Conservation (phyloP, 2,888 invertebrate species). For the Caenorhabditis plicata region DNA sequence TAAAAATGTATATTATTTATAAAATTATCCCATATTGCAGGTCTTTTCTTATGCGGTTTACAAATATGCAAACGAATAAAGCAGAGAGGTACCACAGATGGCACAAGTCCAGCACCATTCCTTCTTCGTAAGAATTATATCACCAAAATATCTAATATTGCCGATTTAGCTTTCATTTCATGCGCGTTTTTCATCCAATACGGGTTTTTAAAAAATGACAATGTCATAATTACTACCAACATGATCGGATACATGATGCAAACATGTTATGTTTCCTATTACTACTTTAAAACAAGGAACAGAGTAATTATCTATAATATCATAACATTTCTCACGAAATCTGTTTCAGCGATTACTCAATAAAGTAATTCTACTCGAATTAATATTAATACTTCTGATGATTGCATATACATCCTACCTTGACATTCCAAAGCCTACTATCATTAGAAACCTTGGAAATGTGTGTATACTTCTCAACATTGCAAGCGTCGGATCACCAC, state of each 20-base stretch:
- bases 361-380: slow-evolving; percentile 15
- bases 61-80: slow-evolving; percentile 56
- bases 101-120: slow-evolving; percentile 52
- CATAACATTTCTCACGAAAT: not conserved
- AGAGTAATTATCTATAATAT: slow-evolving; percentile 9
- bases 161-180: slow-evolving; percentile 70
- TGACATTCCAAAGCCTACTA: slow-evolving; percentile 4
- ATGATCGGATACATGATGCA: slow-evolving; percentile 77
- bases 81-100: slow-evolving; percentile 52
- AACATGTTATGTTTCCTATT: slow-evolving; percentile 75
- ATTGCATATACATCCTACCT: slow-evolving; percentile 9
- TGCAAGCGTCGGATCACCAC: slow-evolving; percentile 54
- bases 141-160: slow-evolving; percentile 1
- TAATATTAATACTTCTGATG: slow-evolving; percentile 13
- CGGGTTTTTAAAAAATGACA: slow-evolving; percentile 73
- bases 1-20: too few species aligned
- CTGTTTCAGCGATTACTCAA: slow-evolving; percentile 19
- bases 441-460: slow-evolving; percentile 40
- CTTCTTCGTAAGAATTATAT: slow-evolving; percentile 15
- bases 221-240: slow-evolving; percentile 72
- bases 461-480: slow-evolving; percentile 61
- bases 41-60: slow-evolving; percentile 58
- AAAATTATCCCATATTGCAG: slow-evolving; percentile 7
- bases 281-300: slow-evolving; percentile 74
- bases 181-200: slow-evolving; percentile 81